Percentiles rank a stretch among this genome's conserved stretches.
phyloP scores from a whole-genome alignment of 2,113 vertebrate genomes.

The Spheniscus mendiculus region DNA sequence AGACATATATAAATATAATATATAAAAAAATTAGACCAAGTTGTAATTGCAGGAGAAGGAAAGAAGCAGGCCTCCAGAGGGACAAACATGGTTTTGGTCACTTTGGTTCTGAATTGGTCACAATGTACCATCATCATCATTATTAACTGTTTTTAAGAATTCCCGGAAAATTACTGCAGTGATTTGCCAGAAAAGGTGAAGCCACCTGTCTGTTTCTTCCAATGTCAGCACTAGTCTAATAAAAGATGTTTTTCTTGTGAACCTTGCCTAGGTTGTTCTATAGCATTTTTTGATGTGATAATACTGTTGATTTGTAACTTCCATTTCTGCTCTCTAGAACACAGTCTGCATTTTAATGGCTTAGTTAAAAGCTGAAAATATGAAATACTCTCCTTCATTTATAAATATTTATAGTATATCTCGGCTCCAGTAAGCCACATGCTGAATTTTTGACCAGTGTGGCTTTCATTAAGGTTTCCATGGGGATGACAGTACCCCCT shows the following conservation, averaged over 20 bases:
- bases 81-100: neutral
- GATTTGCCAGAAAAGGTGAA: neutral
- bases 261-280: neutral
- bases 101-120: neutral
- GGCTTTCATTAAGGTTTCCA: conserved; percentile 13
- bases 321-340: neutral
- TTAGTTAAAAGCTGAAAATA: neutral
- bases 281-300: neutral
- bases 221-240: neutral
- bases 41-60: neutral
- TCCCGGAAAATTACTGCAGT: neutral
- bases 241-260: neutral
- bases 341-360: neutral
- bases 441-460: neutral
- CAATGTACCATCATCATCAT: neutral
- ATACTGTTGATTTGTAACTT: neutral
- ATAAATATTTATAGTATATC: conserved; percentile 17
- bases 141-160: neutral
- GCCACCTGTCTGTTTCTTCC: neutral
- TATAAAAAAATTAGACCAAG: neutral
- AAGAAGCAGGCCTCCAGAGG: neutral
- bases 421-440: neutral
- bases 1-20: neutral
- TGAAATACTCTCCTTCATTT: neutral
- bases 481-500: neutral